These are phyloP conservation scores for Mercenaria mercenaria DNA, from an alignment of 1,140 invertebrate species.

Conservation along the genomic window DNA sequence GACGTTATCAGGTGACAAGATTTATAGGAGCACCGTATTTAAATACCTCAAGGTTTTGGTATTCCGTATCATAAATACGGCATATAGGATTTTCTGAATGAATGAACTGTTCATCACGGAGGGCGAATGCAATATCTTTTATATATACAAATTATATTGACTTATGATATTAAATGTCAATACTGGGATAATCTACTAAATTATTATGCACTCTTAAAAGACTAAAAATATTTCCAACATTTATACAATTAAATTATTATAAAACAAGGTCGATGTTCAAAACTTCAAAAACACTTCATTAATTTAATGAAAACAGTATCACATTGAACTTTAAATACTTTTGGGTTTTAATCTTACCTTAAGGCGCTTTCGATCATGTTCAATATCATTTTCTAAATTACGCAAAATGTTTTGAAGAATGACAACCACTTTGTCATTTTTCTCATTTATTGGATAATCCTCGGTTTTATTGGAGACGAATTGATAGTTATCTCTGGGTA, in stretches of 20 bases:
- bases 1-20: constrained; percentile 26
- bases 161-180: constrained; percentile 28
- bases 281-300: not conserved
- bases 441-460: not conserved
- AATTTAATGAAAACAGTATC: not conserved
- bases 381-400: constrained; percentile 46
- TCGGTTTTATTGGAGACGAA: not conserved
- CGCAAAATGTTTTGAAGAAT: constrained; percentile 58
- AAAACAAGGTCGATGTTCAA: not conserved
- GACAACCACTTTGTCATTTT: constrained; percentile 40
- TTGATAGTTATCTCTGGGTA: not conserved
- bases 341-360: constrained; percentile 20
- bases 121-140: constrained; percentile 12
- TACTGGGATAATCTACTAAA: not conserved
- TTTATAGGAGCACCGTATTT: constrained; percentile 21
- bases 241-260: not conserved
- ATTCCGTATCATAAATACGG: not conserved
- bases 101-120: not conserved
- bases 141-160: constrained; percentile 28
- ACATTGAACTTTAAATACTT: not conserved
- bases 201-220: not conserved
- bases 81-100: constrained; percentile 19
- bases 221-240: not conserved
- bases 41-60: constrained; percentile 26
- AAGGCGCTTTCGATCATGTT: not conserved